Evolutionary conservation across 1,140 invertebrate species (phyloP).

Genomic region (Drosophila chauvacae): DNA sequence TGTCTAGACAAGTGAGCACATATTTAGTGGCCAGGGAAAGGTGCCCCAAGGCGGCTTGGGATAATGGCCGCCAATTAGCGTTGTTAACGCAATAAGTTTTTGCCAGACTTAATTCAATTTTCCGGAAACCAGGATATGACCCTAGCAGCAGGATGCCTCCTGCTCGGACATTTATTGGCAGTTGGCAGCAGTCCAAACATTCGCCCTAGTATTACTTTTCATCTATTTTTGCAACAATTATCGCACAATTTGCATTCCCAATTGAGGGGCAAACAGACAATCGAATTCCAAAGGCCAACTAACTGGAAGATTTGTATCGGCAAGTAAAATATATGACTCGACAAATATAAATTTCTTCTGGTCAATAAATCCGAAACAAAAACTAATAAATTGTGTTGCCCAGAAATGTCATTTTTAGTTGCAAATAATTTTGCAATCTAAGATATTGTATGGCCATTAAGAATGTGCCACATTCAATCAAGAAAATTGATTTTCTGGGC

Average conservation of each 20-base stretch:
- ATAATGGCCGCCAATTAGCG: conserved; percentile 50
- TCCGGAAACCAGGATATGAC: not conserved
- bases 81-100: conserved; percentile 33
- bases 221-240: conserved; percentile 30
- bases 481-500: conserved; percentile 12
- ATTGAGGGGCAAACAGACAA: conserved; percentile 12
- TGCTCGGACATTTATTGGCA: conserved; percentile 3
- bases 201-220: not conserved
- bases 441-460: conserved; percentile 22
- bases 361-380: conserved; percentile 38
- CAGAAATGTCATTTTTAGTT: conserved; percentile 29
- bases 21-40: conserved; percentile 45
- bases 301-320: not conserved
- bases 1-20: conserved; percentile 73
- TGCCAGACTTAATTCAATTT: conserved; percentile 55
- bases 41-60: conserved; percentile 14
- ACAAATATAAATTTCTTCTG: conserved; percentile 31
- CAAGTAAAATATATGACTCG: conserved; percentile 30
- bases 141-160: not conserved
- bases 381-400: conserved; percentile 28
- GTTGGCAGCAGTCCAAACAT: conserved; percentile 34
- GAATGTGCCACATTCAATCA: conserved; percentile 28
- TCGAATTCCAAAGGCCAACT: conserved; percentile 4
- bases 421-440: conserved; percentile 38
- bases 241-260: conserved; percentile 28